A percentile compares a stretch with the other conserved stretches of the same genome.
These are phyloP conservation scores for Heliconius nattereri DNA, from an alignment of 1,140 invertebrate species.

Conservation along the genomic window DNA sequence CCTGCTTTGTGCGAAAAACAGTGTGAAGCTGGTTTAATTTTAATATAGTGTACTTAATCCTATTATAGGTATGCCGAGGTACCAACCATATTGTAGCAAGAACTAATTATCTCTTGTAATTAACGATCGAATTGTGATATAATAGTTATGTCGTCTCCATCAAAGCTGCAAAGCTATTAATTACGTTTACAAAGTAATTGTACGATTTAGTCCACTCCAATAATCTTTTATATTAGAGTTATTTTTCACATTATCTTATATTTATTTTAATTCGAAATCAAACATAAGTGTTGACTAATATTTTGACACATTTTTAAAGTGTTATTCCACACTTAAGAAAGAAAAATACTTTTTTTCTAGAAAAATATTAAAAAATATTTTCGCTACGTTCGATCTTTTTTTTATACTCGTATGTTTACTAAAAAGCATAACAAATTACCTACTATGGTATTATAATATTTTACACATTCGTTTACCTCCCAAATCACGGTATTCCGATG, in stretches of 20 bases:
- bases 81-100: background rate
- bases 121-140: background rate
- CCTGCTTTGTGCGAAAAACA: no score
- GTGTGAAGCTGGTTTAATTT: no score
- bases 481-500: background rate
- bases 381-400: no score
- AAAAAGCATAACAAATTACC: no score
- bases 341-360: no score
- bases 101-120: constrained; percentile 6
- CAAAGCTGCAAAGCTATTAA: constrained; percentile 11
- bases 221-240: background rate
- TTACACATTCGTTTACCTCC: background rate
- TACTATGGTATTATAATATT: background rate
- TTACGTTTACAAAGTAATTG: background rate
- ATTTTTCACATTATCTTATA: background rate
- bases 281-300: no score
- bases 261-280: background rate
- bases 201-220: background rate
- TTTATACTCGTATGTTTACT: no score
- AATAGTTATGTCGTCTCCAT: background rate
- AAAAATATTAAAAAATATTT: no score
- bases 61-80: background rate
- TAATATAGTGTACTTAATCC: background rate
- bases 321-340: no score
- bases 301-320: no score